Base-by-base conservation (phyloP, 1,140 invertebrate species). In the Phortica variegata region DNA sequence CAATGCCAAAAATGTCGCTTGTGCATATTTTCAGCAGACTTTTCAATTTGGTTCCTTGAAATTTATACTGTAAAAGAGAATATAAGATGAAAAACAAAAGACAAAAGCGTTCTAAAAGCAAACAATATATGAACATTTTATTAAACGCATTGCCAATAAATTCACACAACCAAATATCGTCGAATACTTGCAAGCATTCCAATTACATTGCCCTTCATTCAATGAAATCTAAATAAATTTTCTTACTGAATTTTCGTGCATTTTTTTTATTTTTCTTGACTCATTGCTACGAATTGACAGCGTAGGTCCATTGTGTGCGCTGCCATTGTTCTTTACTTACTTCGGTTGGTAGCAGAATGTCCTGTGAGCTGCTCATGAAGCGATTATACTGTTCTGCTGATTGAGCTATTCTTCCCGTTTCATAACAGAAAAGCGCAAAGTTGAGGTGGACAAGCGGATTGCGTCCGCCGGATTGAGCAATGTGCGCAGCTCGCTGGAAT, bases 401-500 rank as follows among this genome's bases (percentile, higher is more conserved):
- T 40, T 61, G 2, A 0, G 66, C 65, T 37, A 71, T 19, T 8
- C 65, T 50, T 43, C 68, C 61, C 1, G 52, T 73, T 38, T 77
- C 65, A 21, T 59, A 71, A 47, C 69, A 73, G 37, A 75, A 73
- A 32, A 73, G 47, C 0, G 72, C 65, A 44, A 61, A 74, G 43
- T 76, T 76, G 20, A 76, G 46, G 38, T 63, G 59, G 13, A 76
- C 62, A 37, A 76, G 40, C 7, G 75, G 72, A 60, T 76, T 63
- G 5, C 62, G 62, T 20, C 15, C 15, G 2, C 40, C 37, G 2
- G 38, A 26, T 12, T 42, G 18, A 8, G 52, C 47, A 49, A 69
- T 42, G 31, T 37, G 23, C 21, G 56, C 58, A 12, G 70, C 55
- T 8, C 79, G 70, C 41, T 73, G 62, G 3, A 79, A 62, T 2